Evolutionary conservation across 1,140 invertebrate species (phyloP).

Genomic region (Dendrolimus kikuchii): DNA sequence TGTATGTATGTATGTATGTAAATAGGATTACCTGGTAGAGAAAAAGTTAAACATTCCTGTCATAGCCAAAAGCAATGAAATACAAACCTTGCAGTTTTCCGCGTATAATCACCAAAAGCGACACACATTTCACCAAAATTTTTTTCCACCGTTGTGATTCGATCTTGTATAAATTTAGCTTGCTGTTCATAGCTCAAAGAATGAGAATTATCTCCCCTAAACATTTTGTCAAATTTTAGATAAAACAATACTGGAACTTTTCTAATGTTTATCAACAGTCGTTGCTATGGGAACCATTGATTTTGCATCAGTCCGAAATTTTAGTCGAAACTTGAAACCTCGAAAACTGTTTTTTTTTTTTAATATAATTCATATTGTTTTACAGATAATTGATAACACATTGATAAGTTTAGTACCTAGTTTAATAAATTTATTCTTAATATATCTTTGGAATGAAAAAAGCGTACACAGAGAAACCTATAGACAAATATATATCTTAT

Average conservation of each 20-base stretch:
- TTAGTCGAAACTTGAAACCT: too few relatives aligned
- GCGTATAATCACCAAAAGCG: slow-evolving; percentile 76
- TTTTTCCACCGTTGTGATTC: slow-evolving; percentile 78
- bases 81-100: slow-evolving; percentile 78
- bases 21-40: background rate
- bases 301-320: too few relatives aligned
- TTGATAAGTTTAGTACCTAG: too few relatives aligned
- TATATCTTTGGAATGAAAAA: too few relatives aligned
- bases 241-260: too few relatives aligned
- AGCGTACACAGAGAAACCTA: too few relatives aligned
- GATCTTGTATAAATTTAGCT: slow-evolving; percentile 81
- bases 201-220: slow-evolving; percentile 55
- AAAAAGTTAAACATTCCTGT: background rate
- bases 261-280: background rate
- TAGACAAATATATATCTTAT: too few relatives aligned
- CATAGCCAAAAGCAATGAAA: background rate
- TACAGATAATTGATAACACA: too few relatives aligned
- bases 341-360: too few relatives aligned
- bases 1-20: too few relatives aligned
- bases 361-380: too few relatives aligned
- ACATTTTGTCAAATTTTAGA: slow-evolving; percentile 27
- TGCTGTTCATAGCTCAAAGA: slow-evolving; percentile 75
- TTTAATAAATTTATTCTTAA: too few relatives aligned
- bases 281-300: background rate
- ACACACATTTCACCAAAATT: slow-evolving; percentile 80